Base-by-base conservation (phyloP, 2,113 vertebrate species). In the Camelus bactrianus region DNA sequence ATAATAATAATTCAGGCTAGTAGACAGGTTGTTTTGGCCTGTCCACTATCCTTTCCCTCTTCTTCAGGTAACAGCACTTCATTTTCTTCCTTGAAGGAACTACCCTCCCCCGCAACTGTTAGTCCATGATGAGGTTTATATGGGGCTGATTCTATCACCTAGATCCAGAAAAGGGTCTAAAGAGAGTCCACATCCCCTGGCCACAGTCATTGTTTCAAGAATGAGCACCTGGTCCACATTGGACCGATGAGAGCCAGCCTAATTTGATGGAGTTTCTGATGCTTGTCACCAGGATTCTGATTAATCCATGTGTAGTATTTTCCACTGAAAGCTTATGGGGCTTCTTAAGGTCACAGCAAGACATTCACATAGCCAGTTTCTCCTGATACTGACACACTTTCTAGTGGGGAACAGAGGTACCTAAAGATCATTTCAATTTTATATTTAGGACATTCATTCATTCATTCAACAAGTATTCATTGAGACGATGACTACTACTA, bases 271-370 rank as follows among this genome's bases (percentile, higher is more conserved):
- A 46, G 56, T 75, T 73, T 69, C 38, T 26, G 38, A 38, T 20
- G 12, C 32, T 19, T 86, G 11, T 48, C 32, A 24, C 22, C 22
- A 70, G 69, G 32, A 46, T 87, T 77, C 87, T 93, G 56, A 88
- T 42, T 42, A 65, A 46, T 5, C 50, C 42, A 46, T 6, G 3
- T 54, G 58, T 17, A 69, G n/a, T 48, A 50, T 48, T 83, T 87
- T 77, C 72, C 60, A 69, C 58, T 38, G 60, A 77, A 92, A 77
- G n/a, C 24, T 69, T n/a, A n/a, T 65, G 19, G 2, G 54, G 24
- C 10, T 35, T 67, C 50, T 91, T 77, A 91, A 88, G 17, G 83
- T 85, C 72, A 85, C 28, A 89, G 65, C 6, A 94, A 85, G 42
- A 24, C 38, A 60, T 67, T 87, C 48, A 81, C 3, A 72, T 2